Conservation (phyloP, 2,888 invertebrate genomes). For the Lasioglossum villosulum region DNA sequence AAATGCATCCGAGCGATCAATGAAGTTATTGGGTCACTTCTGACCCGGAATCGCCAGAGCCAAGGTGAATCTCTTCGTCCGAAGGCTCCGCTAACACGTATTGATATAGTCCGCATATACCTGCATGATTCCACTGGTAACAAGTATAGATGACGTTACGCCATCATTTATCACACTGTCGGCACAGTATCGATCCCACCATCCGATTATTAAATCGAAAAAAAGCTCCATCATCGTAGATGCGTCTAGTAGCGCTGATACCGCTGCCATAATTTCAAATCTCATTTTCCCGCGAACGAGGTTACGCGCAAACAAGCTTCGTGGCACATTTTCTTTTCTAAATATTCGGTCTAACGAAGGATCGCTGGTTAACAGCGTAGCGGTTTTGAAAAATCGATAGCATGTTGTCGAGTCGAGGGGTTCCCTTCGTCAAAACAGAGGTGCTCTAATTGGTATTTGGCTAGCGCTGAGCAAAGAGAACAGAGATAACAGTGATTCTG, state of each 20-base stretch:
- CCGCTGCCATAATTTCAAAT: neutral
- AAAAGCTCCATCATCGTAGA: neutral
- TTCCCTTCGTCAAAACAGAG: neutral
- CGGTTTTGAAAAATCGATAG: constrained; percentile 12
- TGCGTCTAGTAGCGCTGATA: neutral
- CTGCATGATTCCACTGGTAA: neutral
- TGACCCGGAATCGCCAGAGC: neutral
- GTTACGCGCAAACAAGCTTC: neutral
- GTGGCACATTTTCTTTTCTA: neutral
- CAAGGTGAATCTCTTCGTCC: neutral
- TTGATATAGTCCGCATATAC: neutral
- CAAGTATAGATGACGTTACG: neutral
- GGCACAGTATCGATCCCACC: neutral
- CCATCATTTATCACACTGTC: neutral
- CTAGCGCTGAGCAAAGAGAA: neutral
- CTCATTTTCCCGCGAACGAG: neutral
- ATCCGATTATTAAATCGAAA: neutral
- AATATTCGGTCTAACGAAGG: neutral
- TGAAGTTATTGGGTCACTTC: neutral
- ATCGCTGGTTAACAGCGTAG: constrained; percentile 1
- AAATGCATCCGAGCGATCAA: neutral
- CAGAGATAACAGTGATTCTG: constrained; percentile 10
- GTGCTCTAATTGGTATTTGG: constrained; percentile 5
- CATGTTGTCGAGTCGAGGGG: neutral
- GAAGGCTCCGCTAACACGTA: neutral